Conservation (phyloP, 2,888 invertebrate species). For the Sericinus montela region DNA sequence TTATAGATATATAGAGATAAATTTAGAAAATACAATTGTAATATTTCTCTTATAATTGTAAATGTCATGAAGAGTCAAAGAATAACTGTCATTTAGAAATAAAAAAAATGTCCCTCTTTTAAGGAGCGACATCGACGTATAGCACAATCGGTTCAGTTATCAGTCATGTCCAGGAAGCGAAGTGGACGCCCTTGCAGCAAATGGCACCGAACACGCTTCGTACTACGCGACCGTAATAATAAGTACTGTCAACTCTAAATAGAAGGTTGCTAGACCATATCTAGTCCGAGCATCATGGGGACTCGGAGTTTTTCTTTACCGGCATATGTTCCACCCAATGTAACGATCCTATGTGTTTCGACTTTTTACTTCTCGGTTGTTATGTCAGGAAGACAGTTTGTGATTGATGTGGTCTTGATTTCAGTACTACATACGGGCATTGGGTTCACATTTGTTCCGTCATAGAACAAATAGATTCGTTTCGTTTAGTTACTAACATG, state of each 20-base stretch:
- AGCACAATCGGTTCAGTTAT: conserved; percentile 31
- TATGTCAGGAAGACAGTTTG: conserved; percentile 11
- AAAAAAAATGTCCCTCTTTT: conserved; percentile 2
- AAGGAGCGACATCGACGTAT: conserved; percentile 10
- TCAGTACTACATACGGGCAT: conserved; percentile 5
- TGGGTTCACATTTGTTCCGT: conserved; percentile 10
- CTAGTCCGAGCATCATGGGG: conserved; percentile 10
- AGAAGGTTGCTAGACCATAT: conserved; percentile 36
- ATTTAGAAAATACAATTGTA: too few relatives aligned
- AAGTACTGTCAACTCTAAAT: conserved; percentile 37
- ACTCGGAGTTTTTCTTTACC: conserved; percentile 5
- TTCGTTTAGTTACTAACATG: conserved; percentile 1
- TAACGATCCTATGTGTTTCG: conserved; percentile 3
- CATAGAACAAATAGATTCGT: conserved; percentile 7
- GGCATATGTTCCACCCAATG: not conserved
- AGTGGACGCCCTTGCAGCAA: conserved; percentile 62
- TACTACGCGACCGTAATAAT: conserved; percentile 30
- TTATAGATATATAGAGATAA: too few relatives aligned
- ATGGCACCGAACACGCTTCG: conserved; percentile 19
- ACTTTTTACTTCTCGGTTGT: conserved; percentile 2
- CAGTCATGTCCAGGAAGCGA: conserved; percentile 61
- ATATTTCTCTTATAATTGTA: too few relatives aligned
- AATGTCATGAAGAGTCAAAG: too few relatives aligned
- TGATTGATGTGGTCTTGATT: not conserved
- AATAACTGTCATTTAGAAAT: not conserved